Evolutionary conservation across 2,888 invertebrate genomes (phyloP), one percentile per base, ranked within the genome.

Genomic region (Yponomeuta malinellus): DNA sequence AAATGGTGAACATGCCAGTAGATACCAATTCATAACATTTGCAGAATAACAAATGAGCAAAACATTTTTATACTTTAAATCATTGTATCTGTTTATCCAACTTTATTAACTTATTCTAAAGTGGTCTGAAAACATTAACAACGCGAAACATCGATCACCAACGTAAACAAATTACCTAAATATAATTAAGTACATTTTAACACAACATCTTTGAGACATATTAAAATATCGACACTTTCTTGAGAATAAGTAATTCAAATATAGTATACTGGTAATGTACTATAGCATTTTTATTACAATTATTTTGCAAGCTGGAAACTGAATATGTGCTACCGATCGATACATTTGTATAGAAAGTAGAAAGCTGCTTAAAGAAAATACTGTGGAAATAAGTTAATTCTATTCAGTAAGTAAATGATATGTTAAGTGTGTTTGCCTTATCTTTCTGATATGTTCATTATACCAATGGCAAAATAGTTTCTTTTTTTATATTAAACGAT

Each of bases 81-180:
- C 52, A 31, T 31, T 52, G 12, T 69, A 48, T 59, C 10, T 52
- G 31, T 52, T 69, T 31, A 33, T 69, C 37, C 3, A 29, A 69
- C 31, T 69, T 29, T 12, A 29, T 69, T 29, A 59, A 69, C 69
- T 59, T n/a, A 31, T 63, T 37, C 63, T 37, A 37, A 10, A 75
- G 8, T 83, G 82, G 81, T 81, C 77, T 82, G 81, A 82, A 82
- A 86, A 90, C 90, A 89, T 86, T 84, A 89, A 90, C 90, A 88
- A 85, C 81, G 84, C 83, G 82, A 85, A 88, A 91, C 89, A 90
- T 86, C 86, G 86, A 89, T 87, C 82, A 83, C 79, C 83, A 89
- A 89, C 87, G 87, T 87, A 87, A 89, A 87, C 86, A 86, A 85
- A 86, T 83, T 89, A 90, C 88, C 15, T 59, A 59, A 59, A 59